These are phyloP conservation scores for Pangasius mekongensis DNA, from an alignment of 2,797 vertebrate genomes.

Conservation along the genomic window DNA sequence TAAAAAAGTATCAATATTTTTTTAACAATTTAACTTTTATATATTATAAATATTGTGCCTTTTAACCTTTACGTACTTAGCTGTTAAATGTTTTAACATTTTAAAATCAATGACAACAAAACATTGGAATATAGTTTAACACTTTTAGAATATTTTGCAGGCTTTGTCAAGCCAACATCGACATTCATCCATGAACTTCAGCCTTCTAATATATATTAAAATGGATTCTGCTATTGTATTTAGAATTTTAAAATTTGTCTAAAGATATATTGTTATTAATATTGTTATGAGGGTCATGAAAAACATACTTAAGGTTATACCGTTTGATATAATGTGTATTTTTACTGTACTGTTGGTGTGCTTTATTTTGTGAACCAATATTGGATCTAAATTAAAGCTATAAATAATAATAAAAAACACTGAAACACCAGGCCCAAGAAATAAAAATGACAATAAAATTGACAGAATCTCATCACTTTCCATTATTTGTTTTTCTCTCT, in stretches of 20 bases:
- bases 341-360: neutral
- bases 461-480: constrained; percentile 5
- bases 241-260: neutral
- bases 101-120: neutral
- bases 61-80: neutral
- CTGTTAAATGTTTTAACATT: neutral
- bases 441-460: constrained; percentile 27
- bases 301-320: neutral
- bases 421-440: neutral
- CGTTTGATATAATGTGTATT: neutral
- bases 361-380: constrained; percentile 1
- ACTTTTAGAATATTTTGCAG: neutral
- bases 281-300: neutral
- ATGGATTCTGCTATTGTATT: neutral
- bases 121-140: neutral
- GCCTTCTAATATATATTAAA: neutral
- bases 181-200: neutral
- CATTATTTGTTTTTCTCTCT: neutral
- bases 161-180: neutral
- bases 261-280: neutral
- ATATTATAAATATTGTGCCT: neutral
- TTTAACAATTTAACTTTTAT: neutral
- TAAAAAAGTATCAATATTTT: neutral
- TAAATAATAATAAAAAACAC: constrained; percentile 11
- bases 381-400: constrained; percentile 3